Percentiles rank a stretch among this genome's conserved stretches.
Conservation (phyloP, 2,888 invertebrate species). For the Drosophila mayaguana region DNA sequence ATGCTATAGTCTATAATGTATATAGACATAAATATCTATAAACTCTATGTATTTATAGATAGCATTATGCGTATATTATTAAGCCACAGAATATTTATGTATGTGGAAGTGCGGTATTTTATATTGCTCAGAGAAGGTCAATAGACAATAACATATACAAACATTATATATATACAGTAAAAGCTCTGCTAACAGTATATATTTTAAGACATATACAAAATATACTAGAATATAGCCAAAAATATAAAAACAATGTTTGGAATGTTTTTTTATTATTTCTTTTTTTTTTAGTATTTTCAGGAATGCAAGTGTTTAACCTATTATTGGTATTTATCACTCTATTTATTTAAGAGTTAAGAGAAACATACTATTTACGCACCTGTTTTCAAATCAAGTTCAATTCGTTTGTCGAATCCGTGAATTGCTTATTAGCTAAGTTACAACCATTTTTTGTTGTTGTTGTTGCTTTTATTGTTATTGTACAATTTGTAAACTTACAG, state of each 20-base stretch:
- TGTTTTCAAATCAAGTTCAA: conserved; percentile 27
- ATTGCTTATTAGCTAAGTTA: conserved; percentile 29
- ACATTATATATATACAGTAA: neutral
- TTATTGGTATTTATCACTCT: conserved; percentile 5
- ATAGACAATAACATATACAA: conserved; percentile 12
- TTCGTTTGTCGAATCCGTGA: conserved; percentile 4
- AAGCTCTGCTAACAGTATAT: neutral
- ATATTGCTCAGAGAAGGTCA: conserved; percentile 39
- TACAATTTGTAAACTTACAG: conserved; percentile 21
- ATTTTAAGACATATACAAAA: neutral
- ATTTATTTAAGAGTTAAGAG: conserved; percentile 4
- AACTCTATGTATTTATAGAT: neutral
- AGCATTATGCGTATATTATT: conserved; percentile 15
- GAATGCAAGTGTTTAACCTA: neutral
- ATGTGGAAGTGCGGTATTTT: neutral
- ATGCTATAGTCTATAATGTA: conserved; percentile 40
- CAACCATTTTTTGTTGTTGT: conserved; percentile 30
- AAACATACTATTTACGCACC: conserved; percentile 23
- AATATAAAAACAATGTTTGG: too few species aligned
- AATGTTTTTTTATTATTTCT: too few species aligned
- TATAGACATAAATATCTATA: conserved; percentile 3
- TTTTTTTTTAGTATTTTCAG: neutral
- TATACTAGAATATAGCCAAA: neutral
- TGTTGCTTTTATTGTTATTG: conserved; percentile 4
- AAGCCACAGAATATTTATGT: neutral